A percentile compares a stretch with the other conserved stretches of the same genome.
These are phyloP conservation scores for Tonatia bakeri DNA, from an alignment of 2,113 vertebrate genomes.

Conservation along the genomic window DNA sequence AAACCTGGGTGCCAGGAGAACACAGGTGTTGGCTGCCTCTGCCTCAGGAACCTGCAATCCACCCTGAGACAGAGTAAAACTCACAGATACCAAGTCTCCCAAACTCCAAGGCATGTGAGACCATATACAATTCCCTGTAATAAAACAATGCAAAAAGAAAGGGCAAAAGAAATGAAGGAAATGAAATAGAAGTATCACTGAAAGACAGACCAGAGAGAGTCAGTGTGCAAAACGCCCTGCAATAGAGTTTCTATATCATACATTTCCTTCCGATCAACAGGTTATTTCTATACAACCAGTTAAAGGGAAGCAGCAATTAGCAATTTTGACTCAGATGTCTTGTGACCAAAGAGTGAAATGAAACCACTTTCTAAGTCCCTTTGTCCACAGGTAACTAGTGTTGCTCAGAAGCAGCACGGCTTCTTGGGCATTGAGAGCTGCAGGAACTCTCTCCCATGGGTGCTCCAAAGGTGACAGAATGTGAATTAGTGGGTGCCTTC, in stretches of 20 bases:
- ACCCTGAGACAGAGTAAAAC: background rate
- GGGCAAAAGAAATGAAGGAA: background rate
- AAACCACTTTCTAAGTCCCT: background rate
- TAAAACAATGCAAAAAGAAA: background rate
- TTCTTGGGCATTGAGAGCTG: background rate
- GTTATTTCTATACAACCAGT: background rate
- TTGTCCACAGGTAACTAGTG: background rate
- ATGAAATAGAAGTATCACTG: background rate
- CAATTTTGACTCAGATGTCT: background rate
- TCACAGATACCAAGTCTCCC: background rate
- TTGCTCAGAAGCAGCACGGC: background rate
- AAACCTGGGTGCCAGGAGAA: background rate
- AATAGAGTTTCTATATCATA: background rate
- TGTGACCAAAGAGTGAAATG: background rate
- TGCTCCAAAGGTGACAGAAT: background rate
- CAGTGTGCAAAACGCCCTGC: background rate
- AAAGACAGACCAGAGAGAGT: background rate
- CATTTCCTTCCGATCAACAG: background rate
- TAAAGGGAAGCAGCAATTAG: background rate
- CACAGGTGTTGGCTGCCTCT: background rate
- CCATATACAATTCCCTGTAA: background rate
- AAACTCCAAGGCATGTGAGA: background rate
- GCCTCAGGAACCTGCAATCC: background rate
- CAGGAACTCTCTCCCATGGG: accelerated
- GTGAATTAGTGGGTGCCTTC: background rate